Conservation (phyloP, 2,113 vertebrate genomes). For the Pogona vitticeps region DNA sequence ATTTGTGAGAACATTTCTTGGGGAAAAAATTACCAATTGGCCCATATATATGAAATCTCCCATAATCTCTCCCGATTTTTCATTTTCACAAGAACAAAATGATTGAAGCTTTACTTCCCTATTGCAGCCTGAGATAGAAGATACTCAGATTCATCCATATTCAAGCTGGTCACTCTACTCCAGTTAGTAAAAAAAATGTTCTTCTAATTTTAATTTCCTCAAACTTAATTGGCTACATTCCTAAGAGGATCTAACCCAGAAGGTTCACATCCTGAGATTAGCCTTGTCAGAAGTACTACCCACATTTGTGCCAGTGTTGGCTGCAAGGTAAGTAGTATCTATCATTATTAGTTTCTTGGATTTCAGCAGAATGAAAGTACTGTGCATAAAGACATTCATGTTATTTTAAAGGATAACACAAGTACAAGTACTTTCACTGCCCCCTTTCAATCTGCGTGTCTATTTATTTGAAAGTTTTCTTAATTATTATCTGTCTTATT, state of each 20-base stretch:
- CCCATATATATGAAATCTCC: no score
- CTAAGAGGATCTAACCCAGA: neutral
- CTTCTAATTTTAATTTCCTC: neutral
- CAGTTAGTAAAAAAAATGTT: neutral
- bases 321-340: neutral
- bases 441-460: neutral
- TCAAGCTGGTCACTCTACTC: neutral
- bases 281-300: neutral
- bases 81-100: no score
- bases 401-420: neutral
- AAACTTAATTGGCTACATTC: neutral
- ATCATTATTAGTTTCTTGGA: no score
- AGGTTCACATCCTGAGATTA: neutral
- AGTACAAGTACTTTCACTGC: no score
- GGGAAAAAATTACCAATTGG: no score
- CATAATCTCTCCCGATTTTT: no score
- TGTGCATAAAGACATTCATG: neutral
- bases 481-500: neutral
- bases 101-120: neutral
- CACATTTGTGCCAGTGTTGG: neutral
- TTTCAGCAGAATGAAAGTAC: neutral
- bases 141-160: neutral
- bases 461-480: neutral
- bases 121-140: neutral
- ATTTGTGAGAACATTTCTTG: no score